Evolutionary conservation across 2,113 vertebrate genomes (phyloP), one percentile per base, ranked within the genome.

Genomic region (Actenoides lindsayi): DNA sequence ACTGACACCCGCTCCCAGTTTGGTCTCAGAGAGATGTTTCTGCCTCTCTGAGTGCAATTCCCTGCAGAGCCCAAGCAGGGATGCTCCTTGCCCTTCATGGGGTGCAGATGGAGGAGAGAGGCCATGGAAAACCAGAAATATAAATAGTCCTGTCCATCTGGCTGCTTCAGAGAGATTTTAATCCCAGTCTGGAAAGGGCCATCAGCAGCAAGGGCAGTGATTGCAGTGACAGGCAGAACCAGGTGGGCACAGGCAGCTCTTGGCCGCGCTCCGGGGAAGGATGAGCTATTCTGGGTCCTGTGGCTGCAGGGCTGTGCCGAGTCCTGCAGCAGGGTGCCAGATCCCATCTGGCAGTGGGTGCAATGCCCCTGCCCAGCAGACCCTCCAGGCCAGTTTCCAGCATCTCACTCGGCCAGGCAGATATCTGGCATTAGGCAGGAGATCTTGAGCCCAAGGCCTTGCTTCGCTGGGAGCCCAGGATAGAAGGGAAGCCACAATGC

Each of bases 171-270:
- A 68, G 83, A 50, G 84, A 54, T 75, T 33, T 33, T 74, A 90
- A 71, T 75, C 44, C 65, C 68, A 31, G 37, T 37, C n/a, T 77
- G 80, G 67, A 85, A 75, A 39, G 56, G 30, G 17, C 62, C 21
- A 42, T 5, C 27, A 48, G 82, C 60, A 83, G 41, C 89, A 39
- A 70, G 62, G 65, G 39, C 46, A 56, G 90, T 5, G 60, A 13
- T 64, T 10, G 5, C 82, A 17, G 70, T 95, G 97, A 98, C 71
- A 41, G 95, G 74, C 97, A 95, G 96, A 18, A 44, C 80, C 98
- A 98, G 97, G 85, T 97, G 97, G 89, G 16, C 44, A 8, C 65
- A 93, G 88, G 87, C 21, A 48, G 69, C 76, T 16, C 91, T 54
- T 70, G 88, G 79, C 77, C 5, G 2, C 0, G 0, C 85, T 37